These are phyloP conservation scores for Andinoacara biseriatus DNA, from an alignment of 2,113 vertebrate species.

Conservation along the genomic window DNA sequence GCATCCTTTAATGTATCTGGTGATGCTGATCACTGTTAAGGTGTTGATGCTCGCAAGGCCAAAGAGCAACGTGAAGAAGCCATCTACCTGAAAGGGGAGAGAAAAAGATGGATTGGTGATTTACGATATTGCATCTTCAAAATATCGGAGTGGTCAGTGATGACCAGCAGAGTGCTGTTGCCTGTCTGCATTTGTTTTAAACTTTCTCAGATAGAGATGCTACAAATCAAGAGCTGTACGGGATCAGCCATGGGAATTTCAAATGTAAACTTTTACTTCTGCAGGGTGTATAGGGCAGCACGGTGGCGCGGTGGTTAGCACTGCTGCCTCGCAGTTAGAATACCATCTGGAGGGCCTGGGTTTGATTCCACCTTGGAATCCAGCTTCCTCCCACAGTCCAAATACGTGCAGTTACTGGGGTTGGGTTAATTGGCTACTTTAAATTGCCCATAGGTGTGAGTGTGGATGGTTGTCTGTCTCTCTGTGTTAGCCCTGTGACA, in stretches of 20 bases:
- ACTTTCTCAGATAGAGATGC: slow-evolving; percentile 42
- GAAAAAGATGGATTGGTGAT: neutral
- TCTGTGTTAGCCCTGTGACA: too few species aligned
- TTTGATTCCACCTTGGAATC: too few species aligned
- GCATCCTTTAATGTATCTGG: slow-evolving; percentile 88
- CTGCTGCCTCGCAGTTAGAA: too few species aligned
- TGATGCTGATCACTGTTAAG: slow-evolving; percentile 89
- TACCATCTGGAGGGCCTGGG: too few species aligned
- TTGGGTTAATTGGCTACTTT: too few species aligned
- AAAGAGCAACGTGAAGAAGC: slow-evolving; percentile 89
- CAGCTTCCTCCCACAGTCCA: too few species aligned
- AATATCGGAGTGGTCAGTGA: neutral
- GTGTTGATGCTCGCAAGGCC: slow-evolving; percentile 91
- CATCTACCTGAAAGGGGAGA: slow-evolving; percentile 82
- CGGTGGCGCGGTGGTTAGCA: too few species aligned
- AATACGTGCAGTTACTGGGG: too few species aligned
- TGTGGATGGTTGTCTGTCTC: too few species aligned
- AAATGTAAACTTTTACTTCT: neutral
- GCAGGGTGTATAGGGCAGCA: too few species aligned
- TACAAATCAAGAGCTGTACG: neutral
- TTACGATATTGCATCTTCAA: neutral
- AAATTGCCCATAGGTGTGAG: too few species aligned
- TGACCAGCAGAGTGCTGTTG: neutral
- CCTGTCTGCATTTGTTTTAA: slow-evolving; percentile 10
- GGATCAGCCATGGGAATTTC: neutral